A percentile compares a stretch with the other conserved stretches of the same genome.
Conservation (phyloP, 2,113 vertebrate species). For the Gallinago undulata region DNA sequence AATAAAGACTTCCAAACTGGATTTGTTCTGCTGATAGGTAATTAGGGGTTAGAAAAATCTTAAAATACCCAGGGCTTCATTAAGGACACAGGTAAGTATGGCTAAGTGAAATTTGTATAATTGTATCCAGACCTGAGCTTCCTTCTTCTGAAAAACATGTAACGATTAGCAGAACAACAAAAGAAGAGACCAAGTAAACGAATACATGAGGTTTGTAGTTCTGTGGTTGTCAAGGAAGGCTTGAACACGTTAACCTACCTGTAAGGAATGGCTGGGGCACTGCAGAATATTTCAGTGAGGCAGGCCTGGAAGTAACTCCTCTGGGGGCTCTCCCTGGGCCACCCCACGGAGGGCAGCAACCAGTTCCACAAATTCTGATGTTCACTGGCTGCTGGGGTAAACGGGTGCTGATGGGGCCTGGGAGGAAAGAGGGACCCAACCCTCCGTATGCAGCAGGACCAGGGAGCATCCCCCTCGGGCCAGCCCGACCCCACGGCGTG, state of each 20-base stretch:
- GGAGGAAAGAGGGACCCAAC: background rate
- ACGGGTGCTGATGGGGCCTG: background rate
- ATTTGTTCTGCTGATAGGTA: background rate
- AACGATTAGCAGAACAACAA: background rate
- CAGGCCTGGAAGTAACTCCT: background rate
- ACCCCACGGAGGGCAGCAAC: rapidly evolving
- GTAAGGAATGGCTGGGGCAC: rapidly evolving
- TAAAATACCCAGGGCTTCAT: background rate
- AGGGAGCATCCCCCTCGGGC: rapidly evolving
- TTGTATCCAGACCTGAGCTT: background rate
- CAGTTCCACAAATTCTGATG: background rate
- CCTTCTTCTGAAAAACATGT: background rate
- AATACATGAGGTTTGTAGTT: background rate
- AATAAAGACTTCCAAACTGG: background rate
- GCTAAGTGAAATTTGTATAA: background rate
- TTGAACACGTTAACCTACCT: background rate
- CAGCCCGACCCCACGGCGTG: background rate
- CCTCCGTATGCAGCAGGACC: rapidly evolving
- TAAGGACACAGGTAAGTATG: background rate
- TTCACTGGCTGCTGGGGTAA: background rate
- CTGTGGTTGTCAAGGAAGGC: background rate
- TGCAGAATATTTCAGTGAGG: background rate
- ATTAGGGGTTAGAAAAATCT: background rate
- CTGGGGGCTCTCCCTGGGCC: rapidly evolving
- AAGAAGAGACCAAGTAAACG: background rate